Evolutionary conservation across 2,113 vertebrate genomes (phyloP).

Genomic region (Trogon melanurus): DNA sequence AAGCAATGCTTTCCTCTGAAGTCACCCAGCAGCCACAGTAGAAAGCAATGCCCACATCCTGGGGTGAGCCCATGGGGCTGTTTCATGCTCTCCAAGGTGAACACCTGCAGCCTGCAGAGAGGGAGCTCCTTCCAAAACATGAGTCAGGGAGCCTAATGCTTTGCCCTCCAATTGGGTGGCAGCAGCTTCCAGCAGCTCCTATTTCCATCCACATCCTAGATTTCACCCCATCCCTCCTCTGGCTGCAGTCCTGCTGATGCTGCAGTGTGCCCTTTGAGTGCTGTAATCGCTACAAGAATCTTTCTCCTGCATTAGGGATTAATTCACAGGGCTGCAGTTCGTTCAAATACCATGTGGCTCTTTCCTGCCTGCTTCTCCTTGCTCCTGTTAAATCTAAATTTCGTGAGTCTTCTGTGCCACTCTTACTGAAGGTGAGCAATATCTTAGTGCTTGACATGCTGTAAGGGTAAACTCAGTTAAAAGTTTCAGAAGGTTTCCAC

Average conservation of each 20-base stretch:
- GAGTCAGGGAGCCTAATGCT: fast-evolving
- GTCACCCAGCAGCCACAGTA: not conserved
- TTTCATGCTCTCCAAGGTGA: not conserved
- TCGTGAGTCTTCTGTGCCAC: not conserved
- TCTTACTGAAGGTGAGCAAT: not conserved
- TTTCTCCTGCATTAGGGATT: not conserved
- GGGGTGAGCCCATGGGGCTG: not conserved
- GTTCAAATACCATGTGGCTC: fast-evolving
- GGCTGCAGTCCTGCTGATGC: not conserved
- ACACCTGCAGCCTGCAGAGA: not conserved
- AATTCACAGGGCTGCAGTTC: not conserved
- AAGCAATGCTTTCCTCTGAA: not conserved
- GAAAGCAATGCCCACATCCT: not conserved
- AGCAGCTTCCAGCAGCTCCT: not conserved
- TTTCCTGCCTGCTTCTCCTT: not conserved
- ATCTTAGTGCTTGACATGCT: not conserved
- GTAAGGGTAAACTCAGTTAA: not conserved
- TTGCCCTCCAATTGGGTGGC: not conserved
- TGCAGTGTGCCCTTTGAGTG: not conserved
- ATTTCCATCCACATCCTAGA: not conserved
- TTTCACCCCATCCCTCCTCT: not conserved
- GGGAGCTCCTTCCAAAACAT: not conserved
- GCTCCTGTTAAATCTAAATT: not conserved
- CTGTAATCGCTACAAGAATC: not conserved
- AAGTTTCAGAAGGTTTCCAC: not conserved